phyloP scores from a whole-genome alignment of 2,888 invertebrate species.

The Habrosyne pyritoides region DNA sequence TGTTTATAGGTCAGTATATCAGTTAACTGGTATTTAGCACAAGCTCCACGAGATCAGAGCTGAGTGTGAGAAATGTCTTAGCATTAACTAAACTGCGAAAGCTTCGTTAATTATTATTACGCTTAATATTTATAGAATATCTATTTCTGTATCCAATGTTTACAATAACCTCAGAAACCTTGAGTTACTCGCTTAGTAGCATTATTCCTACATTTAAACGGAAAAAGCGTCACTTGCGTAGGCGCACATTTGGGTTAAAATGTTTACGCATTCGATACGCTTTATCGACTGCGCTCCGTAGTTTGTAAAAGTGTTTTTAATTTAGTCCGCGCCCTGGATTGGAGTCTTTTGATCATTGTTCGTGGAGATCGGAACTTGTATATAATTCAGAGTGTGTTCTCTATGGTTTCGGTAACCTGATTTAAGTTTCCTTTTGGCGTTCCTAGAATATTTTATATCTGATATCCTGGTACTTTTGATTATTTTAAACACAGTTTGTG shows the following conservation, averaged over 20 bases:
- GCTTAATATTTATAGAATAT: too few species aligned
- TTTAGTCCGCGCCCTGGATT: slow-evolving; percentile 22
- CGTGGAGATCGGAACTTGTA: background rate
- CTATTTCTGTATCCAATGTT: background rate
- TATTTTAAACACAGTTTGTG: too few species aligned
- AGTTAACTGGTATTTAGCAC: too few species aligned
- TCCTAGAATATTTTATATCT: background rate
- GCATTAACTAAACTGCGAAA: too few species aligned
- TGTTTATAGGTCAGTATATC: too few species aligned
- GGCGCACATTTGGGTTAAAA: slow-evolving; percentile 18
- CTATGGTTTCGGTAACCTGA: background rate
- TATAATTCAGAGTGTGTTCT: background rate
- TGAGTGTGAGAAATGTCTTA: too few species aligned
- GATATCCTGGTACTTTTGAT: too few species aligned
- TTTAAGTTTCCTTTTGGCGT: background rate
- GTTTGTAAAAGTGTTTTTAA: slow-evolving; percentile 24
- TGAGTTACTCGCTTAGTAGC: background rate
- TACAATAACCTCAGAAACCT: background rate
- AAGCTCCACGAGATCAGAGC: too few species aligned
- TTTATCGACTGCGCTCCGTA: slow-evolving; percentile 30
- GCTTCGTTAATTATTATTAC: too few species aligned
- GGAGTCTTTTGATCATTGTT: slow-evolving; percentile 30
- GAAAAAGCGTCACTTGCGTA: background rate
- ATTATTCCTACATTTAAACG: background rate
- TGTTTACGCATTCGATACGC: slow-evolving; percentile 12